phyloP scores from a whole-genome alignment of 2,113 vertebrate species.

The Carlito syrichta region DNA sequence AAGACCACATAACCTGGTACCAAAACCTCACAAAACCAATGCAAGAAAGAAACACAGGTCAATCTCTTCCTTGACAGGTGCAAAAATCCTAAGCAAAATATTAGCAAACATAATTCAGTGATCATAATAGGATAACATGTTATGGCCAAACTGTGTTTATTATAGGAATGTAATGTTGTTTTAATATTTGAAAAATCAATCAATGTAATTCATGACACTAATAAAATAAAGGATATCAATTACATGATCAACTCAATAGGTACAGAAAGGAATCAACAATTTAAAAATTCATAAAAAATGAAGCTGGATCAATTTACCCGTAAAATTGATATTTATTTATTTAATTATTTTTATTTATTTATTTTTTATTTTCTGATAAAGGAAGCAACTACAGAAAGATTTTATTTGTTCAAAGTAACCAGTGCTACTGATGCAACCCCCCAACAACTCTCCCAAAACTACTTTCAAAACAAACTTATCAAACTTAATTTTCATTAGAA shows the following conservation, averaged over 20 bases:
- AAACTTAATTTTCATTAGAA: no score
- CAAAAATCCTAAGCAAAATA: neutral
- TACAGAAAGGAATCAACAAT: neutral
- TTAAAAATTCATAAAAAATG: neutral
- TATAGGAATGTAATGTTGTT: neutral
- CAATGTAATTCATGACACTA: neutral
- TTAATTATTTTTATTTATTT: no score
- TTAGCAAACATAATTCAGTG: neutral
- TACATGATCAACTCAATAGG: neutral
- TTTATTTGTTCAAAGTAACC: no score
- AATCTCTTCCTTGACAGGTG: neutral
- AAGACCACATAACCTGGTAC: neutral
- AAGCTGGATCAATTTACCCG: no score
- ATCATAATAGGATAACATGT: neutral
- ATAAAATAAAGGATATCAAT: neutral
- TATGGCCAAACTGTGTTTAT: neutral
- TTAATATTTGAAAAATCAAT: constrained; percentile 8
- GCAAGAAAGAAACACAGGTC: neutral
- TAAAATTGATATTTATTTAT: no score
- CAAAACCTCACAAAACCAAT: neutral
- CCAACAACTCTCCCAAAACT: no score
- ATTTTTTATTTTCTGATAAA: no score
- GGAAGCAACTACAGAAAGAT: no score
- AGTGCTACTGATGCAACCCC: no score
- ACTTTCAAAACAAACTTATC: no score